These are phyloP conservation scores for Ectropis grisescens DNA, from an alignment of 1,140 invertebrate species.

Conservation along the genomic window DNA sequence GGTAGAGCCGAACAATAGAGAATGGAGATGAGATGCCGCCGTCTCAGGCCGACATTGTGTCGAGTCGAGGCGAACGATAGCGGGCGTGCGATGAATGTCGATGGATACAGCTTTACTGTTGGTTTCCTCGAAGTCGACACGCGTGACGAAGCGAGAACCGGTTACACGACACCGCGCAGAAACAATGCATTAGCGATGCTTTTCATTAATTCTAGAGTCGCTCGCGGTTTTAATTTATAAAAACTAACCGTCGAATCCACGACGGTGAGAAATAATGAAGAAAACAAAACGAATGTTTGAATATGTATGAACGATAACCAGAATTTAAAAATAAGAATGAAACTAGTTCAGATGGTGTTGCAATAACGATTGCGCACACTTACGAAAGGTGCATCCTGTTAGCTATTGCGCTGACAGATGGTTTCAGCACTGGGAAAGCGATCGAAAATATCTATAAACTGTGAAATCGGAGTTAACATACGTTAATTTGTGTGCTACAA, in stretches of 20 bases:
- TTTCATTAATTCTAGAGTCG: slow-evolving; percentile 34
- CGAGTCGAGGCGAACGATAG: slow-evolving; percentile 10
- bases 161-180: slow-evolving; percentile 39
- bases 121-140: slow-evolving; percentile 42
- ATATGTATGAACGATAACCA: slow-evolving; percentile 1
- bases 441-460: slow-evolving; percentile 16
- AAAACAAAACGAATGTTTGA: slow-evolving; percentile 8
- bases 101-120: slow-evolving; percentile 48
- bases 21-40: slow-evolving; percentile 18
- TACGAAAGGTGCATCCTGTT: slow-evolving; percentile 12
- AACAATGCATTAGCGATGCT: slow-evolving; percentile 38
- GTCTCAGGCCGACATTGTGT: slow-evolving; percentile 17
- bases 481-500: no score
- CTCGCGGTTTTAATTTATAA: slow-evolving; percentile 19
- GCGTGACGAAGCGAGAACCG: slow-evolving; percentile 43
- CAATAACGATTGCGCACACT: slow-evolving; percentile 8
- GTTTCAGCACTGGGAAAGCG: slow-evolving; percentile 11
- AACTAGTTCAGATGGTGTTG: slow-evolving; percentile 10
- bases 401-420: slow-evolving; percentile 2
- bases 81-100: slow-evolving; percentile 47
- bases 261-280: no score
- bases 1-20: slow-evolving; percentile 21
- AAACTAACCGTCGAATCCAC: slow-evolving; percentile 12
- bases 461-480: slow-evolving; percentile 19
- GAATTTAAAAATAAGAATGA: slow-evolving; percentile 6